Base-by-base conservation (phyloP, 1,140 invertebrate species). In the Ips nitidus region DNA sequence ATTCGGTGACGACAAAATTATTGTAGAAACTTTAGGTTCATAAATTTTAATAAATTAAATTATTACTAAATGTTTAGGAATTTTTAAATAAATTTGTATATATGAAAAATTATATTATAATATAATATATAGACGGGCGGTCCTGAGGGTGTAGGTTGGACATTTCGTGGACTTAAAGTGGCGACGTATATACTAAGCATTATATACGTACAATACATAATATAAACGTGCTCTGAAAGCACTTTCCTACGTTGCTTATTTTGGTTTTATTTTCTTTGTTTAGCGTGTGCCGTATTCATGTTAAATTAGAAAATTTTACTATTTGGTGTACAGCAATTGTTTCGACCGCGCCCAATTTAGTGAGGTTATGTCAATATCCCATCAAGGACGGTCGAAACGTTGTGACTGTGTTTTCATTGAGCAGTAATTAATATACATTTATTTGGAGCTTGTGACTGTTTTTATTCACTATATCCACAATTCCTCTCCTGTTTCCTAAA, bases 301-400 rank as follows among this genome's bases (percentile, higher is more conserved):
- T 81, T 81, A 81, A 75, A 80, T 80, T 81, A 81, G 80, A 81
- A 78, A 81, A 81, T 81, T 81, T 81, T 80, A 81, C 79, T 81
- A 81, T 80, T 81, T 81, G 80, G 80, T 81, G 80, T 81, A 81
- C 80, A 80, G 79, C 79, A 81, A 80, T 79, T 79, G 72, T 81
- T 79, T 80, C 80, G 80, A 75, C 73, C 66, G 56, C 73, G 61
- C 58, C 59, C 61, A 52, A 22, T 37, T 36, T 55, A 8, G 22
- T 47, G 45, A n/a, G n/a, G 8, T 37, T 55, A 55, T 55, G 8
- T 55, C n/a, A 36, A 55, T 38, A 22, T 36, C 37, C 37, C n/a
- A 5, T 47, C 8, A 56, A 75, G 65, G 77, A n/a, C 41, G 63
- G 62, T 71, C 80, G 80, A 74, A 74, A 80, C 78, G 76, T 81